These are phyloP conservation scores for Ophraella communa DNA, from an alignment of 2,888 invertebrate genomes.

Conservation along the genomic window DNA sequence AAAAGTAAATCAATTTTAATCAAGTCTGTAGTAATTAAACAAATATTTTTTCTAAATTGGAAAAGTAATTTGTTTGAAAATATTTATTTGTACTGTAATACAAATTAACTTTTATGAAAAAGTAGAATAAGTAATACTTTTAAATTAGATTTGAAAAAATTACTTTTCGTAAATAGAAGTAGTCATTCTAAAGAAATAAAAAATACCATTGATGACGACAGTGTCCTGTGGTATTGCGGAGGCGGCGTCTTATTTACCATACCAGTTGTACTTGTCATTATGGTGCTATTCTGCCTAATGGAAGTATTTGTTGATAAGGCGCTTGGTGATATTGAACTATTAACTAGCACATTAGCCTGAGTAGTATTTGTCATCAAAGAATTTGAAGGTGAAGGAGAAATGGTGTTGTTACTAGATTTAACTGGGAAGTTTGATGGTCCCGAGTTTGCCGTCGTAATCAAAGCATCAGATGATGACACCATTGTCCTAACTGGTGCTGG, in stretches of 20 bases:
- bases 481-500: constrained; percentile 4
- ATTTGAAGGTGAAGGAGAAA: neutral
- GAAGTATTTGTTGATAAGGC: constrained; percentile 51
- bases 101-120: too few species aligned
- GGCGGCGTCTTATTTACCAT: constrained; percentile 29
- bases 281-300: constrained; percentile 47
- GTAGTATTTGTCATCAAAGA: constrained; percentile 30
- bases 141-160: too few species aligned
- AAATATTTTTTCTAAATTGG: too few species aligned
- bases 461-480: constrained; percentile 11
- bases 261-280: constrained; percentile 45
- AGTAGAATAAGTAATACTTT: too few species aligned
- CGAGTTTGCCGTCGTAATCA: constrained; percentile 18
- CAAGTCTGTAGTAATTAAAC: too few species aligned
- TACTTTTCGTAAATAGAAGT: neutral
- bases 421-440: constrained; percentile 3
- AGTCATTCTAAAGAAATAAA: neutral
- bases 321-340: constrained; percentile 51
- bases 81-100: too few species aligned
- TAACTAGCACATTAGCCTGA: constrained; percentile 46
- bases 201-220: constrained; percentile 35
- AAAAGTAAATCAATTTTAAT: too few species aligned
- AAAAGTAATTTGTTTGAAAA: neutral
- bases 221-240: constrained; percentile 38
- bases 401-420: constrained; percentile 2